phyloP scores from a whole-genome alignment of 2,888 invertebrate genomes.

The Cremastobaeus sp. region DNA sequence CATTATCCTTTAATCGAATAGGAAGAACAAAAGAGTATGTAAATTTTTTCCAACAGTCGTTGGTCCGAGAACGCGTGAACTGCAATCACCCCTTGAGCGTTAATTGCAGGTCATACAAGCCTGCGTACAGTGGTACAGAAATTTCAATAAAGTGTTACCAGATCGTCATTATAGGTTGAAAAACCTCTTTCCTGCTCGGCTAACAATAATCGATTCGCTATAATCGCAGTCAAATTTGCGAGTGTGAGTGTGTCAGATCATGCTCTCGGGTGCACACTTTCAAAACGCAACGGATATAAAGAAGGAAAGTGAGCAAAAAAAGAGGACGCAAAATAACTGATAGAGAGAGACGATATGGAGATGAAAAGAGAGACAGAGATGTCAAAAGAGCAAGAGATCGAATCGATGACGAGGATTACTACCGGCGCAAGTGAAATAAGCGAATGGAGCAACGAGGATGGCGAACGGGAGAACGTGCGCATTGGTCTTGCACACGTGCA shows the following conservation, averaged over 20 bases:
- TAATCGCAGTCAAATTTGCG: constrained; percentile 21
- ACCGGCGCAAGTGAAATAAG: not conserved
- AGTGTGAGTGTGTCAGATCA: constrained; percentile 42
- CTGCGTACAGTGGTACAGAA: constrained; percentile 19
- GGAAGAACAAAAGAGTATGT: no score
- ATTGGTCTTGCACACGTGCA: constrained; percentile 78
- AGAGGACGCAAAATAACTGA: not conserved
- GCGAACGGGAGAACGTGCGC: constrained; percentile 71
- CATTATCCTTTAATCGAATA: no score
- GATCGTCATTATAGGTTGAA: constrained; percentile 22
- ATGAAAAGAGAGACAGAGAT: not conserved
- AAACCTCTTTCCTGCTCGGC: constrained; percentile 9
- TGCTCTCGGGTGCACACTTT: constrained; percentile 14
- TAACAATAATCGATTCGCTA: constrained; percentile 57
- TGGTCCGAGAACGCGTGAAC: constrained; percentile 7
- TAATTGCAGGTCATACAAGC: constrained; percentile 31
- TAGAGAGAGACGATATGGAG: not conserved
- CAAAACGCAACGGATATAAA: not conserved
- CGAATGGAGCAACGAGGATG: constrained; percentile 24
- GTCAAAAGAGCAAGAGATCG: constrained; percentile 34
- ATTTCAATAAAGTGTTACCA: constrained; percentile 38
- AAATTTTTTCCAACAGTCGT: no score
- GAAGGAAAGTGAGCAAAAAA: not conserved
- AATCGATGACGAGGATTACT: constrained; percentile 50
- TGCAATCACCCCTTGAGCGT: not conserved